Evolutionary conservation across 2,888 invertebrate genomes (phyloP), one percentile per base, ranked within the genome.

Genomic region (Eumacrocentrus americanus): DNA sequence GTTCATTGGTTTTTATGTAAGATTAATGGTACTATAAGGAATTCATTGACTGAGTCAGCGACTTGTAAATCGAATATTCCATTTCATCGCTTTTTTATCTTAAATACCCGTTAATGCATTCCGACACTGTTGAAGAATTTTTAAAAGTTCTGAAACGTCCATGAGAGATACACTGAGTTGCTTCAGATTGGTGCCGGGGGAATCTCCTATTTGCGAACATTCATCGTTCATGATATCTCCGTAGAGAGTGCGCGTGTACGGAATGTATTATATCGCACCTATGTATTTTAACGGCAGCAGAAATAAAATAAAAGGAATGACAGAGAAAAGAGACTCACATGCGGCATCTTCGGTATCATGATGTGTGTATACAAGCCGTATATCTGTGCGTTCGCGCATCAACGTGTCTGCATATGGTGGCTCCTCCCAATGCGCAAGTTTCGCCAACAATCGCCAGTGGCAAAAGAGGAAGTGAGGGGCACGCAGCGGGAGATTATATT

Each of bases 201-300:
- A 42, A 42, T 42, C 42, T 20, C 40, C 56, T 18, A 37, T 48
- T 57, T 52, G n/a, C n/a, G n/a, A n/a, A n/a, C n/a, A n/a, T n/a
- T n/a, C n/a, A n/a, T n/a, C n/a, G n/a, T n/a, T 9, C 23, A 7
- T 11, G 3, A 1, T 9, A 18, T 20, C 53, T 25, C 29, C 12
- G 18, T 6, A 11, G 16, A 11, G 14, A 38, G n/a, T 3, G 38
- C 42, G 18, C 34, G 18, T 16, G 7, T 60, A 56, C 60, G 58
- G 55, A 65, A 60, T 64, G 60, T 60, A 57, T 54, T 61, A 40
- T 40, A 57, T 61, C 58, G 60, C 64, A 47, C 53, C 64, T 62
- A 64, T 60, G 52, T 48, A 60, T 64, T 53, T 56, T 54, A 60
- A 11, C 60, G 9, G 18, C 1, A 6, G 9, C 14, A 6, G 18